Base-by-base conservation (phyloP, 1,140 invertebrate species). In the Temnothorax longispinosus region DNA sequence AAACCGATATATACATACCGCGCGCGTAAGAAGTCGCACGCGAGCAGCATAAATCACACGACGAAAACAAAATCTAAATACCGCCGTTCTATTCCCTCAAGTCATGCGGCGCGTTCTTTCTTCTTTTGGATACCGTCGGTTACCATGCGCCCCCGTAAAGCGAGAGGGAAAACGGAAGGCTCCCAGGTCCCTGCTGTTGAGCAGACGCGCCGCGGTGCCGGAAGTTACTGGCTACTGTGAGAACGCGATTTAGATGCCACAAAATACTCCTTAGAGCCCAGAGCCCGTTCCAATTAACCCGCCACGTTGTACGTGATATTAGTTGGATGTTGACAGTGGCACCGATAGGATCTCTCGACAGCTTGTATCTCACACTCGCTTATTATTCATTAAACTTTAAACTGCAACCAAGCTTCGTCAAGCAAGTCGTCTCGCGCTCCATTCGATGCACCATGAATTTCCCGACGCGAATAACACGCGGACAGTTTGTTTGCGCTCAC, bases 291-390 rank as follows among this genome's bases (percentile, higher is more conserved):
- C 94, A 94, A 94, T 94, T 94, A 94, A 94, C 89, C 91, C 88
- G 90, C 90, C 92, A 94, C 93, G 94, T 94, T 94, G 93, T 94
- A 94, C 93, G 92, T 60, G 94, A 94, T 94, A 95, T 95, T 95
- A 95, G 94, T 93, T 94, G 92, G 94, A 90, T 95, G 94, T 95
- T 95, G 94, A 95, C 94, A 94, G 92, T 94, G 89, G 90, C 87
- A 76, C 90, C 89, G 94, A 95, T 95, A 95, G 91, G 87, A 95
- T 95, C 94, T 94, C 82, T 90, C 87, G 86, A 87, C 88, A 90
- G 92, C 88, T 89, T 87, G 84, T 88, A 81, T 74, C 69, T 74
- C 80, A 35, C 84, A 54, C 82, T 77, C 87, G 85, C 90, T 93
- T 93, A 94, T 94, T 94, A 95, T 94, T 94, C 93, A 95, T 94